Base-by-base conservation (phyloP, 2,113 vertebrate species). In the Dendrocopos noguchii region DNA sequence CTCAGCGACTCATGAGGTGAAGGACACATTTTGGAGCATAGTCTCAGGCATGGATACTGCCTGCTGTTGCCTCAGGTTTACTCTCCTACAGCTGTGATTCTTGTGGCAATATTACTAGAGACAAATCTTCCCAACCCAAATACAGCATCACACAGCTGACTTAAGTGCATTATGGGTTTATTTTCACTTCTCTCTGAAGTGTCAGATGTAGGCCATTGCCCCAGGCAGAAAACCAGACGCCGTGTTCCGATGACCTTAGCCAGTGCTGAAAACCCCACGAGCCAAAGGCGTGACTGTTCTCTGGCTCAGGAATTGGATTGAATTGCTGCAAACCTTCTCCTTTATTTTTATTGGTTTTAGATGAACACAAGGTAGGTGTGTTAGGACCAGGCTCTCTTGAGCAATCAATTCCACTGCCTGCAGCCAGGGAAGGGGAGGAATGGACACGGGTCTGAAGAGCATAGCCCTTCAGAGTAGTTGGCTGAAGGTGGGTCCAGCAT, bases 1-100 rank as follows among this genome's bases (percentile, higher is more conserved):
- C 44, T 76, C 0, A 0, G 36, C 11, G 63, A 6, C 25, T 46
- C 0, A 0, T 27, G 42, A 12, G 74, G 20, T 18, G n/a, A 39
- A 10, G 0, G 2, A 7, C 15, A 20, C 1, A 0, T 22, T 75
- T 56, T 33, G 44, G 25, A n/a, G 29, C 10, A 1, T 1, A 3
- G 18, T 5, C 44, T 82, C 63, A 15, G 33, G 15, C 16, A 24
- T 56, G 53, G 50, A 22, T 5, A 10, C 3, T 1, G 16, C 12
- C 18, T 76, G 60, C 46, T 36, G 59, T 67, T 44, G 7, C 21
- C 10, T 67, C 36, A 4, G 53, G 28, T 88, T 84, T 75, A 9
- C 18, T 81, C 81, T 76, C 59, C 55, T 52, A 5, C 1, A 4
- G 50, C 88, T 60, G 29, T 52, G 65, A 4, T 77, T 84, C 27